These are phyloP conservation scores for Hafferia zeledoni DNA, from an alignment of 2,797 vertebrate genomes.

Conservation along the genomic window DNA sequence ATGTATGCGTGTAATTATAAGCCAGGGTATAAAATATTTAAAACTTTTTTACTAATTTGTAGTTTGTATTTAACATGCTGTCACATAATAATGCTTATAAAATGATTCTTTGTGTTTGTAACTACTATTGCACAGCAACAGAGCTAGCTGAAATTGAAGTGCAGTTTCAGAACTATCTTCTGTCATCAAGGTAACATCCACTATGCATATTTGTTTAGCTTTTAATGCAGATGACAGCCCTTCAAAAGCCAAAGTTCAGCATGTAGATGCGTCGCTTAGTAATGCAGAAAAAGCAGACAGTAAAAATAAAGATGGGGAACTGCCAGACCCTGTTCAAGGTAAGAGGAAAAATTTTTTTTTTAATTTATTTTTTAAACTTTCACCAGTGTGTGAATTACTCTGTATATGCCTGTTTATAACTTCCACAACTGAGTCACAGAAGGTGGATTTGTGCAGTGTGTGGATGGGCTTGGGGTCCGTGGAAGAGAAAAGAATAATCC, in stretches of 20 bases:
- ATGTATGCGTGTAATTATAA: not conserved
- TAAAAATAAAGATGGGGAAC: not conserved
- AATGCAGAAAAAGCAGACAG: not conserved
- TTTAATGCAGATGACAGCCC: not conserved
- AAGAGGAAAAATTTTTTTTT: not conserved
- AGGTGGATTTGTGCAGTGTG: not conserved
- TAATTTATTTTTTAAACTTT: not conserved
- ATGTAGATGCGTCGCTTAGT: not conserved
- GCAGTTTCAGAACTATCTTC: not conserved
- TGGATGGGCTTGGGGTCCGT: not conserved
- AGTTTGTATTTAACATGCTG: not conserved
- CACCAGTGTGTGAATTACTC: not conserved
- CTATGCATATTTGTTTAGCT: not conserved
- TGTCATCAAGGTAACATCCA: not conserved
- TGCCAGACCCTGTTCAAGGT: not conserved
- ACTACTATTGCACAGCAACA: not conserved
- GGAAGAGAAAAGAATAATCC: not conserved
- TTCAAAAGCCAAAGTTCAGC: slow-evolving; percentile 42
- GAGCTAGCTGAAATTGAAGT: not conserved
- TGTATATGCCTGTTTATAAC: not conserved
- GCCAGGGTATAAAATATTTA: not conserved
- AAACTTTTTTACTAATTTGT: not conserved
- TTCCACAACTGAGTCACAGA: not conserved
- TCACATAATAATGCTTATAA: not conserved
- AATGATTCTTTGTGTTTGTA: not conserved